These are phyloP conservation scores for Aphidius ervi DNA, from an alignment of 1,140 invertebrate genomes.

Conservation along the genomic window DNA sequence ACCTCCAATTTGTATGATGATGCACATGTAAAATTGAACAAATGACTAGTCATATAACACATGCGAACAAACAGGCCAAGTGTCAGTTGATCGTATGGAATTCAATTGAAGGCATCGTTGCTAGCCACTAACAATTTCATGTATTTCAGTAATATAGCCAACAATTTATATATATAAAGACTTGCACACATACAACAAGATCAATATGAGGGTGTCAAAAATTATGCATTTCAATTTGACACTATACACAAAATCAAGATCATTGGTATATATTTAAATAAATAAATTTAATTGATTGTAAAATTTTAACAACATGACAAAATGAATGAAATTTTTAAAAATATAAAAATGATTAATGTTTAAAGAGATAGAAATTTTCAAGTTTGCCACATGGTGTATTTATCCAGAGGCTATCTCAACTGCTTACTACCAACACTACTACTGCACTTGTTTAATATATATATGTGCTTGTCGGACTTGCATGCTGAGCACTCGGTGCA, in stretches of 20 bases:
- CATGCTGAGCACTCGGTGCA: not conserved
- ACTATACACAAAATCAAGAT: not conserved
- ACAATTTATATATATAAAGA: no score
- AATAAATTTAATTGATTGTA: conserved; percentile 4
- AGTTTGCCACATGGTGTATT: not conserved
- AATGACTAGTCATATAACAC: not conserved
- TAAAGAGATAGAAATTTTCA: not conserved
- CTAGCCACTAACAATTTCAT: conserved; percentile 15
- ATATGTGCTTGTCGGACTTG: not conserved
- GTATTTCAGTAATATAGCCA: conserved; percentile 15
- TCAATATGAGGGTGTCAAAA: not conserved
- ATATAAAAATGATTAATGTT: not conserved
- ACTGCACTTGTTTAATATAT: not conserved
- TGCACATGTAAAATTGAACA: no score
- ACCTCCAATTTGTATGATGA: no score
- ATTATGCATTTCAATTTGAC: conserved; percentile 9
- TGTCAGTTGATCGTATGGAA: conserved; percentile 17
- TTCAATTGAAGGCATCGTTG: conserved; percentile 12
- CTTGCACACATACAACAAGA: no score
- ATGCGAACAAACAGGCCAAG: conserved; percentile 7
- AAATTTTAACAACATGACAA: conserved; percentile 6
- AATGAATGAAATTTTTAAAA: not conserved
- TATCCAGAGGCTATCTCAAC: not conserved
- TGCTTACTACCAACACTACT: not conserved
- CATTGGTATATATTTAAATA: not conserved